Base-by-base conservation (phyloP, 2,888 invertebrate species). In the Perithous albicinctus region DNA sequence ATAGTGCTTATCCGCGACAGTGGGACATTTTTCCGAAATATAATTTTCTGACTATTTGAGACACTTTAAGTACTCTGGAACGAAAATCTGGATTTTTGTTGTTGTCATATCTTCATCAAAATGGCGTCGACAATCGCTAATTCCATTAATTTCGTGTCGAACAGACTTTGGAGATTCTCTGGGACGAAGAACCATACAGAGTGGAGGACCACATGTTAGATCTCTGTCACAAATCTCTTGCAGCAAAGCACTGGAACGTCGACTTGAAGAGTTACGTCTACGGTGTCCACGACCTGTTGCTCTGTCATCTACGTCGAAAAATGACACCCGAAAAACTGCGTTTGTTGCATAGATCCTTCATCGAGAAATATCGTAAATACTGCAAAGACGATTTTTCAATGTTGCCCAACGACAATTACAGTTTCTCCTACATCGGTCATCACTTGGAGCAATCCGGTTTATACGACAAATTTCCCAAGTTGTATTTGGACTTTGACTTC, bases 351-450 rank as follows among this genome's bases (percentile, higher is more conserved):
- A 90, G 91, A 64, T 93, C 94, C 26, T 93, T 96, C 35, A 91
- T 96, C 3, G 93, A 94, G 15, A 94, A 94, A 70, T 96, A 96
- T 88, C 89, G 93, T 12, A 93, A 93, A 80, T 92, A 91, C 18
- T 94, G 94, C 59, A 88, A 92, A 0, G 90, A 92, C 6, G 93
- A 94, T 85, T 94, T 94, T 29, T 93, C 95, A 0, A 94, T 95
- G 77, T 93, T 96, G 18, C 94, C 95, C 0, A 94, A 96, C 82
- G 96, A 96, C 88, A 96, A 96, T 63, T 97, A 97, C 88, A 96
- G 96, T 86, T 95, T 95, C 10, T 95, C 94, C 41, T 96, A 96
- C 88, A 94, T 96, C 66, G 96, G 96, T 0, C 95, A 96, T 88
- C 96, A 96, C 91, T 93, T 96, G 78, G 93, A 94, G 78, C 92